Conservation (phyloP, 2,888 invertebrate genomes). For the Eilema caniola region DNA sequence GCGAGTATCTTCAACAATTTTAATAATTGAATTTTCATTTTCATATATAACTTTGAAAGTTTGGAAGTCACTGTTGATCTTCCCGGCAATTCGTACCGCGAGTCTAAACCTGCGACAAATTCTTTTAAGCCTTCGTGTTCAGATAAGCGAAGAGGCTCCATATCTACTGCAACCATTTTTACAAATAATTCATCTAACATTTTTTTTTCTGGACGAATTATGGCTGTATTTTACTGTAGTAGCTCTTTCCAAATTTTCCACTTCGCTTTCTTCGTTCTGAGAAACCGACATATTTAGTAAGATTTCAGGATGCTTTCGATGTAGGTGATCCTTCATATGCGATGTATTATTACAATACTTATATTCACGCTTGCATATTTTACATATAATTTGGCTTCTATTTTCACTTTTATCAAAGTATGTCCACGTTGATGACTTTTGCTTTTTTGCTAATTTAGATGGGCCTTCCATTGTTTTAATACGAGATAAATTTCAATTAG, state of each 20-base stretch:
- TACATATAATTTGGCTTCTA: neutral
- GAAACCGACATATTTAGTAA: conserved; percentile 10
- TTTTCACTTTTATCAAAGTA: conserved; percentile 12
- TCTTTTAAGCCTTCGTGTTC: conserved; percentile 25
- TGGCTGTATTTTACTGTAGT: conserved; percentile 6
- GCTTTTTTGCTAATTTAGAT: neutral
- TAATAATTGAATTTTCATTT: neutral
- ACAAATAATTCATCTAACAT: conserved; percentile 21
- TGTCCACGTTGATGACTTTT: conserved; percentile 11
- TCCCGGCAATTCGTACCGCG: conserved; percentile 22
- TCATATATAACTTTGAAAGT: conserved; percentile 17
- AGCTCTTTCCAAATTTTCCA: conserved; percentile 1
- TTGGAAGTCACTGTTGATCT: conserved; percentile 20
- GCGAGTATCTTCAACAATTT: conserved; percentile 13
- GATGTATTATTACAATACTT: conserved; percentile 22
- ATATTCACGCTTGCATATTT: conserved; percentile 17
- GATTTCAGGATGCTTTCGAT: conserved; percentile 19
- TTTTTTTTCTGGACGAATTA: conserved; percentile 17
- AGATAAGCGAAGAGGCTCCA: conserved; percentile 25
- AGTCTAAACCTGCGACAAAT: conserved; percentile 26
- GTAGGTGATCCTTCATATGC: conserved; percentile 20
- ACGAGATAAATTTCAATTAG: too few relatives aligned
- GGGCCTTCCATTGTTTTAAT: too few relatives aligned
- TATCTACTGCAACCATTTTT: conserved; percentile 27
- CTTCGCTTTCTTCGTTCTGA: conserved; percentile 9